Conservation (phyloP, 1,140 invertebrate species). For the Cardiocondyla obscurior region DNA sequence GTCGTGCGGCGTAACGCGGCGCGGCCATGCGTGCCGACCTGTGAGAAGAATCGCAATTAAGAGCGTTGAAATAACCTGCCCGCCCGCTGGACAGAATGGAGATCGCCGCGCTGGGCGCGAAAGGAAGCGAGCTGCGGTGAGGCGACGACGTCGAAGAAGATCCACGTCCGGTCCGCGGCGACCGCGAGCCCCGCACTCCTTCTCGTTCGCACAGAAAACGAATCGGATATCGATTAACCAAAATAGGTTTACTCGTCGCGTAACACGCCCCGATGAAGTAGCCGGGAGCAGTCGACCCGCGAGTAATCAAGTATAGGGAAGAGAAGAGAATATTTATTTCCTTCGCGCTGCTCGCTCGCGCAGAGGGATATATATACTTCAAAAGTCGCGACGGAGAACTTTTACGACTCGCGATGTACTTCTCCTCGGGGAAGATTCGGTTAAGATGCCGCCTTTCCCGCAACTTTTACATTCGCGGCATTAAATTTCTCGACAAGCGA, state of each 20-base stretch:
- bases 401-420: conserved; percentile 27
- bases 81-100: conserved; percentile 35
- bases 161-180: conserved; percentile 43
- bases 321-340: conserved; percentile 18
- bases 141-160: conserved; percentile 42
- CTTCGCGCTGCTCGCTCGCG: neutral
- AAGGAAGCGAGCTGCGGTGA: conserved; percentile 54
- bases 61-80: conserved; percentile 45
- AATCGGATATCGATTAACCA: neutral
- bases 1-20: neutral
- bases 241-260: neutral
- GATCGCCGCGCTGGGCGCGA: conserved; percentile 43
- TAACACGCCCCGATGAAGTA: neutral
- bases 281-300: neutral
- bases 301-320: conserved; percentile 4
- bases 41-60: conserved; percentile 60
- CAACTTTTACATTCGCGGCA: conserved; percentile 35
- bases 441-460: conserved; percentile 25
- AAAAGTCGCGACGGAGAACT: conserved; percentile 36
- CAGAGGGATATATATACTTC: neutral
- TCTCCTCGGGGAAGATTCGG: conserved; percentile 20
- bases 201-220: neutral
- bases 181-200: neutral
- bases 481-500: conserved; percentile 33
- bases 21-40: conserved; percentile 47